Percentiles rank a stretch among this genome's conserved stretches.
These are phyloP conservation scores for Drosophila cracens DNA, from an alignment of 2,888 invertebrate species.

Conservation along the genomic window DNA sequence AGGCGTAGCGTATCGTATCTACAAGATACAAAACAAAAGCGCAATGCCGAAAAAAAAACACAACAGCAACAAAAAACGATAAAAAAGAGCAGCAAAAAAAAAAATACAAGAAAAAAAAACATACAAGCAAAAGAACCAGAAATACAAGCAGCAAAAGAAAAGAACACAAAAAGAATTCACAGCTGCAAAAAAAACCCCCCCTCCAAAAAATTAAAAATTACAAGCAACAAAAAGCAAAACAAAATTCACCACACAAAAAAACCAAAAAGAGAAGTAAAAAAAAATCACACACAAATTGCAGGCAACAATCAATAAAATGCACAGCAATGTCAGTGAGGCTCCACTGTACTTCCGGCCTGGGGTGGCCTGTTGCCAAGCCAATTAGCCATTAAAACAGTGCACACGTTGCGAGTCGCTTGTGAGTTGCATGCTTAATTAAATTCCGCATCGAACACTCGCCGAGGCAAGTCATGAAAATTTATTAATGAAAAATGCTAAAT, in stretches of 20 bases:
- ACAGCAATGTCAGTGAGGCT: slow-evolving; percentile 8
- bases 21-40: slow-evolving; percentile 58
- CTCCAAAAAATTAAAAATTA: background rate
- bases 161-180: background rate
- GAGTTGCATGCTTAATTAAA: slow-evolving; percentile 44
- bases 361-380: slow-evolving; percentile 62
- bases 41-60: slow-evolving; percentile 45
- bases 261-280: background rate
- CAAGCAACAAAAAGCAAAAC: slow-evolving; percentile 18
- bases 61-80: slow-evolving; percentile 17
- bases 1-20: slow-evolving; percentile 64
- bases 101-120: slow-evolving; percentile 9
- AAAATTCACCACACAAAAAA: slow-evolving; percentile 4
- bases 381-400: slow-evolving; percentile 65
- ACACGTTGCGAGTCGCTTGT: slow-evolving; percentile 44
- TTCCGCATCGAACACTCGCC: slow-evolving; percentile 1
- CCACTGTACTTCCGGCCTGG: slow-evolving; percentile 68
- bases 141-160: slow-evolving; percentile 11
- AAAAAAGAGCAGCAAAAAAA: slow-evolving; percentile 13
- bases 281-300: slow-evolving; percentile 4
- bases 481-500: slow-evolving; percentile 59
- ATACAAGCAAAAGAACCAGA: background rate
- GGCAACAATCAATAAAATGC: background rate
- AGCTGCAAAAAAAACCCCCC: background rate
- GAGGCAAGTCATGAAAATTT: slow-evolving; percentile 49